Percentiles rank a stretch among this genome's conserved stretches.
These are phyloP conservation scores for Venusia cambrica DNA, from an alignment of 2,888 invertebrate species.

Conservation along the genomic window DNA sequence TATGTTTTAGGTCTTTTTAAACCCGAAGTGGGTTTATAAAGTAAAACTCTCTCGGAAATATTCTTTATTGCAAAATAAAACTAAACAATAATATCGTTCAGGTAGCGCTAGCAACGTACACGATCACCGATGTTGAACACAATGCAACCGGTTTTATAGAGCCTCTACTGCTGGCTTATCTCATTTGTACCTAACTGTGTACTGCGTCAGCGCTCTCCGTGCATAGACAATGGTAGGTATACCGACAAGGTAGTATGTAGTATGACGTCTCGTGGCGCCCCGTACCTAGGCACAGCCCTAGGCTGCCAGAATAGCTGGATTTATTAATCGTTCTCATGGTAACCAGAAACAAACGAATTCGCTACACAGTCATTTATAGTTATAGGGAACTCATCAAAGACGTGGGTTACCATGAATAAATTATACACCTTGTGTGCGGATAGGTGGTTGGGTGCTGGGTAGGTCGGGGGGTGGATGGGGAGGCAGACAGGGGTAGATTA, in stretches of 20 bases:
- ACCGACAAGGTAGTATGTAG: conserved; percentile 32
- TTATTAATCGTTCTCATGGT: conserved; percentile 57
- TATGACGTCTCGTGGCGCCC: conserved; percentile 41
- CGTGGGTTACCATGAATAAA: conserved; percentile 58
- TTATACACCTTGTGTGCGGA: conserved; percentile 42
- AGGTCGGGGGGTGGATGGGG: conserved; percentile 42
- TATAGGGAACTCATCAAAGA: conserved; percentile 42
- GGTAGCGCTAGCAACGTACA: conserved; percentile 10
- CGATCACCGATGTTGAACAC: conserved; percentile 12
- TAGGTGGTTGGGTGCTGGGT: conserved; percentile 34
- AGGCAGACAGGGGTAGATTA: conserved; percentile 75
- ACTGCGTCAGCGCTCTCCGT: conserved; percentile 45
- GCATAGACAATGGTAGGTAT: conserved; percentile 39
- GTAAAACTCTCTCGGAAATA: too few relatives aligned
- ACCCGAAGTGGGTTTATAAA: too few relatives aligned
- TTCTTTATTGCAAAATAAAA: too few relatives aligned
- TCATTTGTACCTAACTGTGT: conserved; percentile 50
- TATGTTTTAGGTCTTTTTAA: too few relatives aligned
- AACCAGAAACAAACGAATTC: conserved; percentile 58
- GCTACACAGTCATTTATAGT: conserved; percentile 32
- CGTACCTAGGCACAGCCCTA: conserved; percentile 54
- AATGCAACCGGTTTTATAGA: conserved; percentile 32
- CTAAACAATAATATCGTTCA: too few relatives aligned
- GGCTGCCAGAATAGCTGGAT: conserved; percentile 25
- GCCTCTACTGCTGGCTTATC: conserved; percentile 44